phyloP scores from a whole-genome alignment of 2,113 vertebrate species.

The Coreoperca whiteheadi region DNA sequence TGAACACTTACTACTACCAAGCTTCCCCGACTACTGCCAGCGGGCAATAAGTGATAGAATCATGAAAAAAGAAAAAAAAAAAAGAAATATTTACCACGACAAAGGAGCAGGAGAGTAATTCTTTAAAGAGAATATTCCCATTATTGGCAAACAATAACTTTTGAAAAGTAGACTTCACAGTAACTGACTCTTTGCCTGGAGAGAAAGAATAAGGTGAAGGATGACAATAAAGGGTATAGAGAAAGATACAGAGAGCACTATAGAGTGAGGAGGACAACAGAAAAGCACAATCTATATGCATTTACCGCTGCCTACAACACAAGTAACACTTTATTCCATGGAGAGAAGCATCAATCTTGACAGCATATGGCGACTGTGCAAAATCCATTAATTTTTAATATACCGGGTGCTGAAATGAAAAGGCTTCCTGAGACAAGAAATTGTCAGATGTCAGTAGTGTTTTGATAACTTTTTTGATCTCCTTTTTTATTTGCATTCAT shows the following conservation, averaged over 20 bases:
- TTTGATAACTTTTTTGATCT: constrained; percentile 85
- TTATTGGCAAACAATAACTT: constrained; percentile 74
- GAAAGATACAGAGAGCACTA: constrained; percentile 32
- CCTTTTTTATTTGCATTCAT: constrained; percentile 82
- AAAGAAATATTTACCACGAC: constrained; percentile 67
- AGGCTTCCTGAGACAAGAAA: constrained; percentile 84
- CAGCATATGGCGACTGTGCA: constrained; percentile 82
- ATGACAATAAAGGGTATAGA: constrained; percentile 67
- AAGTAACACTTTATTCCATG: constrained; percentile 81
- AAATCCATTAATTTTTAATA: constrained; percentile 89
- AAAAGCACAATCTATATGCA: constrained; percentile 72
- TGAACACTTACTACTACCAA: constrained; percentile 77
- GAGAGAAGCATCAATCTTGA: constrained; percentile 84
- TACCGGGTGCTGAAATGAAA: constrained; percentile 83
- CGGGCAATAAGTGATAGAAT: constrained; percentile 68
- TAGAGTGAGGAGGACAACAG: constrained; percentile 40
- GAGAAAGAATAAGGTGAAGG: constrained; percentile 44
- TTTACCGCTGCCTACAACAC: constrained; percentile 69
- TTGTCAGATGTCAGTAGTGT: constrained; percentile 87
- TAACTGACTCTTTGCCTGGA: constrained; percentile 60
- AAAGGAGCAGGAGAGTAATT: constrained; percentile 58
- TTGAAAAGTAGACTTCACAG: constrained; percentile 69
- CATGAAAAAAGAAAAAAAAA: constrained; percentile 29
- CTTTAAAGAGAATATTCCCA: constrained; percentile 71
- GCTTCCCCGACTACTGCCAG: constrained; percentile 68